Evolutionary conservation across 2,113 vertebrate species (phyloP), one percentile per base, ranked within the genome.

Genomic region (Tapirus terrestris): DNA sequence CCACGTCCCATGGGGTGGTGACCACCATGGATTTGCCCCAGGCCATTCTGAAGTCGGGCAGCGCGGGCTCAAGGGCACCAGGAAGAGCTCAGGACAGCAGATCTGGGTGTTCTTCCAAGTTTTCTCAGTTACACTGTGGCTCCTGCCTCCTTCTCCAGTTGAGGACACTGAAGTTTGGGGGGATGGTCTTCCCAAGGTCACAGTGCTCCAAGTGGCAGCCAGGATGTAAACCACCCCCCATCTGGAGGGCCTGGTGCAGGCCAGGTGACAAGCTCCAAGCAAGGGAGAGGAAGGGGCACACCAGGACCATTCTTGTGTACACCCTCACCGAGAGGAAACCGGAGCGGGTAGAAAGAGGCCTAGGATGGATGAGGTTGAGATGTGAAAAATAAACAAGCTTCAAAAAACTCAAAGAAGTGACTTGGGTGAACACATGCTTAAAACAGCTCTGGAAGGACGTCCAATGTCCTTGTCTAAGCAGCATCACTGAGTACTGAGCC

Each of bases 1-100:
- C 67, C 33, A 21, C 4, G 1, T 17, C 82, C 33, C 51, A 8
- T 0, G 1, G 45, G 82, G 33, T 0, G 4, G 61, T 4, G 3
- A 23, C 31, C 4, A 3, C 43, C 18, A 2, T 4, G 31, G 43
- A 29, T 48, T 18, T 21, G 27, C 21, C 67, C 8, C 0, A n/a
- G 67, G n/a, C 6, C 29, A n/a, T 12, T 72, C 51, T 29, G 25
- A 56, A 21, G n/a, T 29, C 6, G 2, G 20, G 67, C 25, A 45
- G 17, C 6, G 1, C 0, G 81, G 60, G 17, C 60, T 45, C 3
- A 3, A 56, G 6, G 81, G 8, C 25, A 16, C 2, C 25, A 1
- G 25, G 36, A 43, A 58, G 25, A 18, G 56, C 68, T 23, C 77
- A 23, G 33, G 25, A 21, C 51, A 13, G 77, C 45, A 2, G 33